Evolutionary conservation across 2,113 vertebrate species (phyloP).

Genomic region (Emberiza fucata): DNA sequence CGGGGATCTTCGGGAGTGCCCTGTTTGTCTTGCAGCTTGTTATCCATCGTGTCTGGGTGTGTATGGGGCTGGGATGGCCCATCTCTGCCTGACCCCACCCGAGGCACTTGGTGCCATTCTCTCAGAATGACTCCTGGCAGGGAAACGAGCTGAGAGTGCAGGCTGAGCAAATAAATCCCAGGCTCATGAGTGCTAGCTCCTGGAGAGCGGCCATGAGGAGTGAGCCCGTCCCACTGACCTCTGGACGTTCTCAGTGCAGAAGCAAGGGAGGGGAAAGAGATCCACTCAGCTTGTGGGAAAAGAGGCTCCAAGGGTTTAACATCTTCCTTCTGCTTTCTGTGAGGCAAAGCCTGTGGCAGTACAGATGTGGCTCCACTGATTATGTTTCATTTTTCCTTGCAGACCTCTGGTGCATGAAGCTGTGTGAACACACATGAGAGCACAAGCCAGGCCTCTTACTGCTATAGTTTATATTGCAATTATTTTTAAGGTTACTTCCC

Average conservation of each 20-base stretch:
- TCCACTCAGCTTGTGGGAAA: neutral
- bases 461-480: neutral
- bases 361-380: neutral
- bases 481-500: slow-evolving; percentile 9
- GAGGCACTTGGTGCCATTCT: neutral
- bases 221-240: neutral
- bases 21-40: neutral
- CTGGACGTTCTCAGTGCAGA: neutral
- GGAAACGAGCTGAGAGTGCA: neutral
- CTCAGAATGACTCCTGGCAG: neutral
- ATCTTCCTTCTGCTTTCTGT: neutral
- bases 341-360: neutral
- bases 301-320: neutral
- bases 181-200: neutral
- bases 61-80: neutral
- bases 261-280: neutral
- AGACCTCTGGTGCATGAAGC: neutral
- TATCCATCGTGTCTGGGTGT: neutral
- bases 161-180: slow-evolving; percentile 18
- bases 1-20: slow-evolving; percentile 6
- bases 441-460: neutral
- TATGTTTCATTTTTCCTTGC: neutral
- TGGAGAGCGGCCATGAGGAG: slow-evolving; percentile 8
- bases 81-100: neutral
- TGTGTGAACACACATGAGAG: neutral